Conservation (phyloP, 2,888 invertebrate genomes). For the Ormia ochracea region DNA sequence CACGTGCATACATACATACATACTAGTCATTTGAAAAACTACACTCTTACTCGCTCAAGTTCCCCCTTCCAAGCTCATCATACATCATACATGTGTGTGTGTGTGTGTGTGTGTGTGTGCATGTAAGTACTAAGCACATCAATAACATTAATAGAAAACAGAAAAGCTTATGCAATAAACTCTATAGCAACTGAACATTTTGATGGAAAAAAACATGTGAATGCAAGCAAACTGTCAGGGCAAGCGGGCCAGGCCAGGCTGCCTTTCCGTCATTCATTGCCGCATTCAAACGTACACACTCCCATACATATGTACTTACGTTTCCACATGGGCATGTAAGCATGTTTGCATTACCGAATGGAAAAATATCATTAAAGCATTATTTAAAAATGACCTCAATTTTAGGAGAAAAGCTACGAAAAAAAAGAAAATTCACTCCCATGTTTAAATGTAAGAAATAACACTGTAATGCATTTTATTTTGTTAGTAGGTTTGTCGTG, state of each 20-base stretch:
- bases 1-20: too few species aligned
- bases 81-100: too few species aligned
- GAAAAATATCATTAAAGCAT: conserved; percentile 61
- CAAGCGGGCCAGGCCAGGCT: conserved; percentile 10
- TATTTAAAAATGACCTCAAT: conserved; percentile 63
- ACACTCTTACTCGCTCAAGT: neutral
- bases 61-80: neutral
- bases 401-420: conserved; percentile 32
- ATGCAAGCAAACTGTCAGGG: conserved; percentile 43
- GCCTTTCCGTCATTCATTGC: conserved; percentile 22
- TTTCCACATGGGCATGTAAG: neutral
- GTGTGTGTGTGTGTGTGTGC: too few species aligned
- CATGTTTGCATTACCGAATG: conserved; percentile 30
- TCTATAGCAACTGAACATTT: conserved; percentile 48
- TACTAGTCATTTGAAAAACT: conserved; percentile 50
- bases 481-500: conserved; percentile 3
- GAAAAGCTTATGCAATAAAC: conserved; percentile 62
- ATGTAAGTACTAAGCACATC: too few species aligned
- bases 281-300: too few species aligned
- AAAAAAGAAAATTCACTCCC: conserved; percentile 62
- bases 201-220: conserved; percentile 31
- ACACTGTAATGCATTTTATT: conserved; percentile 54
- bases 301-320: neutral
- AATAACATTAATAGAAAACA: conserved; percentile 26
- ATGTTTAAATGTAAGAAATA: conserved; percentile 52